Base-by-base conservation (phyloP, 2,797 vertebrate species). In the Brachyrhaphis roseni region DNA sequence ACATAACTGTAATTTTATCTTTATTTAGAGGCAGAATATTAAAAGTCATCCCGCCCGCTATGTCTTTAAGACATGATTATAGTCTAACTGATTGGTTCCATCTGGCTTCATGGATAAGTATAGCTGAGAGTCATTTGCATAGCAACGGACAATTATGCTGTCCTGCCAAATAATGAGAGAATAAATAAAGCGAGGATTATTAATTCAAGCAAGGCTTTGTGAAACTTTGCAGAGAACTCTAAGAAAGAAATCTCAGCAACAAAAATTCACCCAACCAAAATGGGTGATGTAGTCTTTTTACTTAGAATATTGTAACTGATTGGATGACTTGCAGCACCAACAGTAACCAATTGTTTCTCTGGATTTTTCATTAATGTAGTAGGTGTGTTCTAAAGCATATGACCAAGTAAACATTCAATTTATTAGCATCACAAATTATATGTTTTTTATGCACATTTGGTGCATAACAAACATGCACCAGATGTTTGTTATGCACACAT, bases 51-150 rank as follows among this genome's bases (percentile, higher is more conserved):
- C 41, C 12, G 1, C 41, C 68, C 68, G 43, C 43, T 28, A 71
- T 71, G 41, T 45, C 68, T 71, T 71, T 45, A 71, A 45, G 68
- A 45, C 41, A 45, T 71, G 41, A 71, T 71, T 71, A 45, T 28
- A 45, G 68, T 71, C 41, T 45, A 71, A 45, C 68, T 71, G 68
- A 45, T 70, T 70, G 68, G 68, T 71, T 71, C 68, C 68, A 71
- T 71, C 68, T 59, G 26, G 26, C 11, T 13, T 71, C 26, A 45
- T n/a, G 45, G 68, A 71, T 71, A 71, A 71, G 68, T 45, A 45
- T 45, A 41, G 68, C 68, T 71, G 41, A 71, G 41, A 71, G 68
- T 45, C 5, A 71, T 16, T 45, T 71, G 68, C 41, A 45, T 45
- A 43, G 41, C 41, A 71, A 71, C 8, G 23, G 26, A n/a, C 68